Evolutionary conservation across 2,797 vertebrate genomes (phyloP).

Genomic region (Gallinago stenura): DNA sequence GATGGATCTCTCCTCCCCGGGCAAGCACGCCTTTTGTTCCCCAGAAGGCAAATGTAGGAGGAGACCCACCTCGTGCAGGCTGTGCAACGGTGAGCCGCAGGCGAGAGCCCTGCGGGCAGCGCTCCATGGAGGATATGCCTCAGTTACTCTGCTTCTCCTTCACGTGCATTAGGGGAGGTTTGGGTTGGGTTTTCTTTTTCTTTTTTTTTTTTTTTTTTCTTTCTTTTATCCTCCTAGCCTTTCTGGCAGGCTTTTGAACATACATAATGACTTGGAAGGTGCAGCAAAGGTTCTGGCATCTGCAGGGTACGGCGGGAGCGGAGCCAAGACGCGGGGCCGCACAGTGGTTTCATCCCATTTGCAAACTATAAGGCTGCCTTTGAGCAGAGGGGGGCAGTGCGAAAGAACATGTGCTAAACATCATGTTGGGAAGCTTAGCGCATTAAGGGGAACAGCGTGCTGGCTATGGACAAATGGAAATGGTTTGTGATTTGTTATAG

Average conservation of each 20-base stretch:
- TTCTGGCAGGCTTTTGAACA: slow-evolving; percentile 55
- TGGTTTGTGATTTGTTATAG: slow-evolving; percentile 44
- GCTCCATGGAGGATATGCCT: slow-evolving; percentile 18
- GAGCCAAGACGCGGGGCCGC: slow-evolving; percentile 28
- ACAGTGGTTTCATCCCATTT: slow-evolving; percentile 69
- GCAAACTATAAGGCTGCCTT: slow-evolving; percentile 72
- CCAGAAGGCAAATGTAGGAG: not conserved
- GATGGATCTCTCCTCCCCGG: not conserved
- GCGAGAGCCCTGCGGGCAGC: not conserved
- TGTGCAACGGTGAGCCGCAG: not conserved
- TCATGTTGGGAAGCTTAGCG: slow-evolving; percentile 58
- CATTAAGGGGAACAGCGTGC: slow-evolving; percentile 62
- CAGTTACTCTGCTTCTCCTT: slow-evolving; percentile 26
- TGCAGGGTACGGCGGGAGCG: not conserved
- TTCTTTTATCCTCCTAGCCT: slow-evolving; percentile 61
- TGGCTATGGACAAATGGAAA: slow-evolving; percentile 38
- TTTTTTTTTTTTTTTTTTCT: not conserved
- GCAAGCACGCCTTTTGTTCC: slow-evolving; percentile 15
- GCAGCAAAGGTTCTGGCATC: slow-evolving; percentile 50
- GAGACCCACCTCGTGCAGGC: not conserved
- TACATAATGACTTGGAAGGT: slow-evolving; percentile 66
- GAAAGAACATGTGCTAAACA: slow-evolving; percentile 66
- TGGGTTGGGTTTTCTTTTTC: not conserved
- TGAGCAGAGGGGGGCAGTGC: slow-evolving; percentile 57
- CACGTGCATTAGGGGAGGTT: not conserved